Conservation (phyloP, 2,888 invertebrate genomes). For the Synergus laeviventris region DNA sequence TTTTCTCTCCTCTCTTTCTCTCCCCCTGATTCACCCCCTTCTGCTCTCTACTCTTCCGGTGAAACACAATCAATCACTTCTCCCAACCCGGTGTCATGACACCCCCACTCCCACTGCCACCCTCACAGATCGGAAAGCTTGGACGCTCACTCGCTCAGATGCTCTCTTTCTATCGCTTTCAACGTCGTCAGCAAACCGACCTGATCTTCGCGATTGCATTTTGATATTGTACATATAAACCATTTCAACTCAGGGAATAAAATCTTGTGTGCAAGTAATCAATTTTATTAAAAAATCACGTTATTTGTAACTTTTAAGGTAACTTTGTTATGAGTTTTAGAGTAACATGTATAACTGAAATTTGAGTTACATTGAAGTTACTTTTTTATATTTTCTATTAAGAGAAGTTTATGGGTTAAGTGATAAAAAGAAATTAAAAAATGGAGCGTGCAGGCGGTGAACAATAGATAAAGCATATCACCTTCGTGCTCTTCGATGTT, state of each 20-base stretch:
- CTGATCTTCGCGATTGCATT: constrained; percentile 44
- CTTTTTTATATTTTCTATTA: too few relatives aligned
- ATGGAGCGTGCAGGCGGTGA: too few relatives aligned
- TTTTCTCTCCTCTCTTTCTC: constrained; percentile 52
- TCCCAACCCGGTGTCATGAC: constrained; percentile 72
- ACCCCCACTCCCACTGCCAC: constrained; percentile 70
- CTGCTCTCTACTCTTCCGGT: constrained; percentile 69
- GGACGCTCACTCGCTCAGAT: constrained; percentile 54
- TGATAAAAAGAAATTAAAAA: too few relatives aligned
- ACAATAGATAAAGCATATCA: too few relatives aligned
- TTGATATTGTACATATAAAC: background rate
- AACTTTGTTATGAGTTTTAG: too few relatives aligned
- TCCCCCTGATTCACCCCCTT: constrained; percentile 56
- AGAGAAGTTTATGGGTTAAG: too few relatives aligned
- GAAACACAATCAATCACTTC: constrained; percentile 76
- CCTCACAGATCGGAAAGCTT: constrained; percentile 58
- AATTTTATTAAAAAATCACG: too few relatives aligned
- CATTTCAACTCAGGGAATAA: background rate
- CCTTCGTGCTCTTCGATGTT: too few relatives aligned
- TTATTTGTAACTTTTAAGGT: too few relatives aligned
- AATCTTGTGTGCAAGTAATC: too few relatives aligned
- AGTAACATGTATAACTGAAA: too few relatives aligned
- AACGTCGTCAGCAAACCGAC: constrained; percentile 41
- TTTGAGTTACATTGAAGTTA: too few relatives aligned
- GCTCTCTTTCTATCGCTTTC: constrained; percentile 43